phyloP scores from a whole-genome alignment of 2,797 vertebrate genomes.

The Phoeniculus purpureus region DNA sequence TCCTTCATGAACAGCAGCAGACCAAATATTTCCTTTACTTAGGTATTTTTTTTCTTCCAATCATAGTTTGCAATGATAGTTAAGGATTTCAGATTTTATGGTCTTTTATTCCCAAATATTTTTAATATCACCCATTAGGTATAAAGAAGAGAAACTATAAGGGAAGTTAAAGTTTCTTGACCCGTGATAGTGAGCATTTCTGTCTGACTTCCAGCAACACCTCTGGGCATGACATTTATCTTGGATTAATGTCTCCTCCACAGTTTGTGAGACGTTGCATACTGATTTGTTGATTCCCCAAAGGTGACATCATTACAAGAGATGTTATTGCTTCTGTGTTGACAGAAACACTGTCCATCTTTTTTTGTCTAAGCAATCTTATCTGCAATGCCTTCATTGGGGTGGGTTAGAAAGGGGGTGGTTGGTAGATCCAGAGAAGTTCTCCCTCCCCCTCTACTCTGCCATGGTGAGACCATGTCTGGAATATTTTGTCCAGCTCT shows the following conservation, averaged over 20 bases:
- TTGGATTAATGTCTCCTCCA: constrained; percentile 36
- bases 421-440: too few relatives aligned
- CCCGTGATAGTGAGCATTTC: background rate
- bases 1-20: background rate
- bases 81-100: background rate
- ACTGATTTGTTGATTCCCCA: constrained; percentile 1
- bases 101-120: background rate
- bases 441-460: too few relatives aligned
- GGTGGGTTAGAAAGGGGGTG: too few relatives aligned
- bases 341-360: background rate
- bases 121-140: accelerated
- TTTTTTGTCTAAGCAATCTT: background rate
- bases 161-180: background rate
- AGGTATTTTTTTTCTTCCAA: background rate
- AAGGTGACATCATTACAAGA: constrained; percentile 55
- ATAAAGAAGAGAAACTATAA: background rate
- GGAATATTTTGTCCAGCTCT: too few relatives aligned
- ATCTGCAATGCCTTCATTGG: background rate
- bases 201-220: constrained; percentile 27
- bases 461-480: too few relatives aligned
- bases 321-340: constrained; percentile 23
- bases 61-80: background rate
- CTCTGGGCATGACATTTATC: constrained; percentile 63
- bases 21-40: background rate
- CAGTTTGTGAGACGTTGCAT: constrained; percentile 55